Base-by-base conservation (phyloP, 2,888 invertebrate species). In the Sturmia bella region DNA sequence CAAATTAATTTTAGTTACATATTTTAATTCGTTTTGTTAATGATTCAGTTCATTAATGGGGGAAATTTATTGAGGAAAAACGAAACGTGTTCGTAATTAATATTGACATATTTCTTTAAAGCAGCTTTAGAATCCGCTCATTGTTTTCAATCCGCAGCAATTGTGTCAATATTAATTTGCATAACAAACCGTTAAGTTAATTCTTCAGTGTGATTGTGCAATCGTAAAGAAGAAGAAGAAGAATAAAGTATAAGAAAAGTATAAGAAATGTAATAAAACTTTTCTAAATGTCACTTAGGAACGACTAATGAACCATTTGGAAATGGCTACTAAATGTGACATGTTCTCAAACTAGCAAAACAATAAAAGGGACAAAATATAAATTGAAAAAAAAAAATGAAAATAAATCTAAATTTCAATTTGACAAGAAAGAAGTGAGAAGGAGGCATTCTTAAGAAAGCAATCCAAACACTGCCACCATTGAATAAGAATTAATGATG, bases 131-230 rank as follows among this genome's bases (percentile, higher is more conserved):
- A 43, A 41, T 21, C 11, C 54, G 54, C 54, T 78, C 72, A 45
- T 74, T 78, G 64, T 73, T 73, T 76, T 81, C 24, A 63, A 54
- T 75, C 70, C 75, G 75, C 54, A 61, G 56, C 74, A 82, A 82
- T 75, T 82, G 78, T 75, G 82, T 78, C 82, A 82, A 78, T 82
- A 82, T 82, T 82, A 82, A 82, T 82, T 78, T 82, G 78, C 78
- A 82, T 82, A 82, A 75, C 70, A 56, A 82, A 82, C 78, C 66
- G 74, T 78, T 70, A 66, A 75, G 70, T 78, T 77, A 75, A 82
- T 79, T 66, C 50, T 13, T 70, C 43, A 72, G 59, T 59, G 43
- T 12, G 56, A 64, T 72, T 50, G 45, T n/a, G 50, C 57, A 77
- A 54, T 15, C 43, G 59, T 19, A 57, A 32, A 17, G 24, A 73